These are phyloP conservation scores for Caretta caretta DNA, from an alignment of 2,113 vertebrate species.

Conservation along the genomic window DNA sequence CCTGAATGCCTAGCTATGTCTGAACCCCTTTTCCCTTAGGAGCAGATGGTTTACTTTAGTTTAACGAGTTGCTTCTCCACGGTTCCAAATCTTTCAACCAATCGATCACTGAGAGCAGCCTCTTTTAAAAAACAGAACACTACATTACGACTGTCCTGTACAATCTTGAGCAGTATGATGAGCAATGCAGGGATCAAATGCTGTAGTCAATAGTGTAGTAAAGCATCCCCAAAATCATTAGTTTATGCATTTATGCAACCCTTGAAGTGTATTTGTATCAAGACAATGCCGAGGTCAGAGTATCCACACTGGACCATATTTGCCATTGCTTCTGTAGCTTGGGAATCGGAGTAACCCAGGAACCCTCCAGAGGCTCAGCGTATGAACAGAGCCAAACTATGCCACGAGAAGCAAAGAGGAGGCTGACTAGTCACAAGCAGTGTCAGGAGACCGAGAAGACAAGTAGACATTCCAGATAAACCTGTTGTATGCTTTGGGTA, in stretches of 20 bases:
- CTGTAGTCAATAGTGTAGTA: not conserved
- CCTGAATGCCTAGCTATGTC: not conserved
- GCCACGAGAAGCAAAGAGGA: not conserved
- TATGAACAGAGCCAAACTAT: not conserved
- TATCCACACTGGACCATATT: not conserved
- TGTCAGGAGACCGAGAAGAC: not conserved
- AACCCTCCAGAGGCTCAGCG: not conserved
- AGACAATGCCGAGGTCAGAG: not conserved
- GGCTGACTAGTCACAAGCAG: not conserved
- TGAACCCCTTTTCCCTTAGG: not conserved
- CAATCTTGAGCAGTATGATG: not conserved
- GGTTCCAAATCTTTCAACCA: slow-evolving; percentile 32
- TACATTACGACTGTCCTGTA: not conserved
- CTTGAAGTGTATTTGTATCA: not conserved
- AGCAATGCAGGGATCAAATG: not conserved
- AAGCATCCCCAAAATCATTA: not conserved
- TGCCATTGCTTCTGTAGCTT: not conserved
- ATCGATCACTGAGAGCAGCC: not conserved
- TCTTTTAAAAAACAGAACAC: not conserved
- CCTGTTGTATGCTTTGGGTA: not conserved
- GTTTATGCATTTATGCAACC: too few species aligned
- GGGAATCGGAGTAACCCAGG: not conserved
- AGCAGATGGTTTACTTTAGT: slow-evolving; percentile 43
- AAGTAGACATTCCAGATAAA: not conserved
- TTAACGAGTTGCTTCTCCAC: slow-evolving; percentile 38